Conservation (phyloP, 2,797 vertebrate species). For the Eulemur rubriventer region DNA sequence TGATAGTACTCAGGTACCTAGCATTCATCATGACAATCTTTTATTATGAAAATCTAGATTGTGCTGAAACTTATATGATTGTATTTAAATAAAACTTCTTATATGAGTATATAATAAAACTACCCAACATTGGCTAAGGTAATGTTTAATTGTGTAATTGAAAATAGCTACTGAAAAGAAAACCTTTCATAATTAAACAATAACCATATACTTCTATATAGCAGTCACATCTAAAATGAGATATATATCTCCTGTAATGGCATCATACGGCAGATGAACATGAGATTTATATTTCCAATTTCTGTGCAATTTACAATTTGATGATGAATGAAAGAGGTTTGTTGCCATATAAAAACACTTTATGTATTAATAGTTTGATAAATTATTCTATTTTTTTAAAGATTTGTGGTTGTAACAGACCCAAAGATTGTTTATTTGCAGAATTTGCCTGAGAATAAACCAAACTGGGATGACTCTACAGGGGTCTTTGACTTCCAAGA, state of each 20-base stretch:
- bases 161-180: conserved; percentile 8
- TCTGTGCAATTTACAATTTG: background rate
- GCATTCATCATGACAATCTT: background rate
- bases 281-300: background rate
- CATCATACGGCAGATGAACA: background rate
- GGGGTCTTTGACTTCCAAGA: background rate
- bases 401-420: background rate
- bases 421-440: background rate
- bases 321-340: background rate
- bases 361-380: background rate
- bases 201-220: background rate
- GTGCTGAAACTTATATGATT: background rate
- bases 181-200: background rate
- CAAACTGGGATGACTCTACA: background rate
- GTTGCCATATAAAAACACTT: background rate
- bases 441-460: background rate
- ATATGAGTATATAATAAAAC: background rate
- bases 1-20: background rate
- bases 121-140: background rate
- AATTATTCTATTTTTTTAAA: background rate
- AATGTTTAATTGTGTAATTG: background rate
- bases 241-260: background rate
- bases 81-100: background rate
- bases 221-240: background rate
- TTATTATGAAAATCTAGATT: background rate